Evolutionary conservation across 2,113 vertebrate genomes (phyloP).

Genomic region (Platysteira castanea): DNA sequence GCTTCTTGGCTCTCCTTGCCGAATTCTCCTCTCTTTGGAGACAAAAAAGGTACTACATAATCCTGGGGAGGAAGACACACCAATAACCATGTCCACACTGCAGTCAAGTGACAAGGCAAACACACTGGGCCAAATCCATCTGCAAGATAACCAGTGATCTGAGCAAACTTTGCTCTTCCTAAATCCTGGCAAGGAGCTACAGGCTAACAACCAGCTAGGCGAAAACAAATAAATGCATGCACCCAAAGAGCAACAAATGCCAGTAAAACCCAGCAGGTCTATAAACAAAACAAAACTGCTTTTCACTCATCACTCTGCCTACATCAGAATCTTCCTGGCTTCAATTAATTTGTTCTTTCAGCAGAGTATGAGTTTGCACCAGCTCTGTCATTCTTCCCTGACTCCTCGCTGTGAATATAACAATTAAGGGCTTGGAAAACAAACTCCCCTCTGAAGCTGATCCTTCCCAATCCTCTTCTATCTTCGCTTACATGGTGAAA

Average conservation of each 20-base stretch:
- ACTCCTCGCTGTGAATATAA: background rate
- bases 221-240: background rate
- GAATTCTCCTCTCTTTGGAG: background rate
- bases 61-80: conserved; percentile 25
- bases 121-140: background rate
- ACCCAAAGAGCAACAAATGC: background rate
- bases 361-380: background rate
- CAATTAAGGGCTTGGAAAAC: background rate
- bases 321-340: background rate
- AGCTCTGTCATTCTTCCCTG: background rate
- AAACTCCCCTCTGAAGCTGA: background rate
- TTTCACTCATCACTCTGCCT: background rate
- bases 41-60: background rate
- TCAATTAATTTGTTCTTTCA: background rate
- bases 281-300: background rate
- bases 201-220: background rate
- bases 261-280: background rate
- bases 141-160: background rate
- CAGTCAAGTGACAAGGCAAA: background rate
- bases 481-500: background rate
- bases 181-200: background rate
- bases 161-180: background rate
- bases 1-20: background rate
- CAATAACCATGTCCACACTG: background rate
- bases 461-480: background rate